Evolutionary conservation across 2,113 vertebrate genomes (phyloP), one percentile per base, ranked within the genome.

Genomic region (Paracanthobrama guichenoti): DNA sequence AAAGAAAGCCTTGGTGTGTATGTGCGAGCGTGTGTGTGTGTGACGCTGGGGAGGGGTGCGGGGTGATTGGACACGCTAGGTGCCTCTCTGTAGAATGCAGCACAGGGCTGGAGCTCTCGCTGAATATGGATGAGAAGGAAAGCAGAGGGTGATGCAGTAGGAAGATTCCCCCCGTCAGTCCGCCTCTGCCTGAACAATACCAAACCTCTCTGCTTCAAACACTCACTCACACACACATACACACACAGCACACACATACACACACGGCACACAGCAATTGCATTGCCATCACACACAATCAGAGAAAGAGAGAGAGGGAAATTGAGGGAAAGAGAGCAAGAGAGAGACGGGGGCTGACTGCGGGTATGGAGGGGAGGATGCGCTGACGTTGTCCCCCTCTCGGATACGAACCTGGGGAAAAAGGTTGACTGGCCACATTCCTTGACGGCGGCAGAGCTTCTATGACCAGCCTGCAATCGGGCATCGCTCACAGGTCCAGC

Each of bases 121-220:
- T 89, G 88, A 89, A 87, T 89, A 89, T 89, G 88, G 88, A 89
- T 88, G 92, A 92, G 92, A 91, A 88, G 91, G 90, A 91, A 85
- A 89, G 88, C 86, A 44, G 88, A 91, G 88, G 86, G 84, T 87
- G 88, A 89, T 89, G 88, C 88, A 89, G 88, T 89, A 87, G 86
- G 86, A 86, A 87, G 88, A 89, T 87, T 88, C 87, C 87, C 87
- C 85, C 85, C 88, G 80, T 89, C 84, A 86, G 88, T 89, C 86
- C 76, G 53, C 81, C 84, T 82, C 84, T 83, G 79, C 81, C 79
- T 87, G 86, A 89, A 89, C 88, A 87, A 87, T 86, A 86, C 88
- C 81, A 74, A 84, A 84, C 88, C 81, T 84, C 86, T 84, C 77
- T 42, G 84, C 57, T 86, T 85, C 39, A 48, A 60, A 75, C 64